Evolutionary conservation across 2,888 invertebrate species (phyloP), one percentile per base, ranked within the genome.

Genomic region (Druceiella hillmani): DNA sequence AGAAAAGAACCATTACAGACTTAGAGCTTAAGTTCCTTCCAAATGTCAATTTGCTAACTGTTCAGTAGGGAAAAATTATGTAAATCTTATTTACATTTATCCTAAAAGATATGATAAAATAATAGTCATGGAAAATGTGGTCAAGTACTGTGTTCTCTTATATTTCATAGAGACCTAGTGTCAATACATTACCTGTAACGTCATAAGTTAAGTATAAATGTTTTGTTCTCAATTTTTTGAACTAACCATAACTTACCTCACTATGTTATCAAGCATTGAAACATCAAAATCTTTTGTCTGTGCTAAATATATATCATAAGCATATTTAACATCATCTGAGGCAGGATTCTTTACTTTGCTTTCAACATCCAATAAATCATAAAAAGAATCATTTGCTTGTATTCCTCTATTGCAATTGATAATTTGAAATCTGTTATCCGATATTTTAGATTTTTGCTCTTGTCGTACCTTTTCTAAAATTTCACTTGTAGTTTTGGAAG

Each of bases 241-340:
- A n/a, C n/a, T n/a, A n/a, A n/a, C n/a, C n/a, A n/a, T 11, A 13
- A 47, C 54, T 43, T 40, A 70, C 71, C 67, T 60, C 3, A 67
- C 57, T 40, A 67, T 49, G 46, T 66, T 57, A 54, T 72, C 68
- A 46, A 71, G 49, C 63, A 66, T 63, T 4, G 59, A 57, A 15
- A 66, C 58, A 54, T 68, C 64, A 54, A 71, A 65, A 39, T 66
- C 65, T 27, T 59, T 53, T 42, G 61, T 64, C 2, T 61, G 58
- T 3, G 65, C 56, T 3, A 62, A 60, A 39, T 72, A 72, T 33
- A 72, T 41, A 46, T 72, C 72, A 46, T 69, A 72, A 3, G 62
- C 65, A 52, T 64, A 69, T 36, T 64, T 55, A 1, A 53, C 55
- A 45, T 61, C 52, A 1, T 47, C 49, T 33, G 57, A 11, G 7